Base-by-base conservation (phyloP, 1,140 invertebrate species). In the Leptonema lineaticorne region DNA sequence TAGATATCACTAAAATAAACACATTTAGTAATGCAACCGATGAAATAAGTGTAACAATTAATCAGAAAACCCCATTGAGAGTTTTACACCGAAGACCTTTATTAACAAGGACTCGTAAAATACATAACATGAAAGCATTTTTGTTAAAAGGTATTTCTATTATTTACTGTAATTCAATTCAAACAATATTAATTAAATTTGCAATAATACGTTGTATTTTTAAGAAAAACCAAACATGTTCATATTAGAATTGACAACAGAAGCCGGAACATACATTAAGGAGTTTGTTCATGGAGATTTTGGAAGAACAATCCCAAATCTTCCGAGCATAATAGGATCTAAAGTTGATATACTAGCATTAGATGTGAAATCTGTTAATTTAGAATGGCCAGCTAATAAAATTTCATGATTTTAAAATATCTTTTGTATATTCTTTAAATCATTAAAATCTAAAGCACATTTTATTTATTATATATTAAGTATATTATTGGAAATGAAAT, bases 281-380 rank as follows among this genome's bases (percentile, higher is more conserved):
- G 96, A 99, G 82, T 95, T 98, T 84, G 90, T 96, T 16, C 95
- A 98, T 81, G 93, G 96, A 0, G 96, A 98, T 82, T 92, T 97
- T 77, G 91, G 92, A 14, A 83, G 96, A 41, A 97, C 95, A 0
- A 78, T 76, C 11, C 96, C 96, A 0, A 89, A 83, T 78, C 76
- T 95, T 9, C 83, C 86, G 0, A 66, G 77, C 50, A 80, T 85
- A 22, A 70, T 86, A 20, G 82, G 86, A 33, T 83, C 85, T 68
- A 88, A 91, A 76, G 90, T 95, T 26, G 89, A 92, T 75, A 88
- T 92, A 70, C 79, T 88, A 20, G 86, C 88, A 8, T 78, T 92
- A 3, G 89, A 91, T 75, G 89, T 91, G 0, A 83, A 84, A 14
- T 81, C 83, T 20, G 89, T 91, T 30, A 86, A 89, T 74, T 78